Evolutionary conservation across 1,140 invertebrate genomes (phyloP).

Genomic region (Planococcus citri): DNA sequence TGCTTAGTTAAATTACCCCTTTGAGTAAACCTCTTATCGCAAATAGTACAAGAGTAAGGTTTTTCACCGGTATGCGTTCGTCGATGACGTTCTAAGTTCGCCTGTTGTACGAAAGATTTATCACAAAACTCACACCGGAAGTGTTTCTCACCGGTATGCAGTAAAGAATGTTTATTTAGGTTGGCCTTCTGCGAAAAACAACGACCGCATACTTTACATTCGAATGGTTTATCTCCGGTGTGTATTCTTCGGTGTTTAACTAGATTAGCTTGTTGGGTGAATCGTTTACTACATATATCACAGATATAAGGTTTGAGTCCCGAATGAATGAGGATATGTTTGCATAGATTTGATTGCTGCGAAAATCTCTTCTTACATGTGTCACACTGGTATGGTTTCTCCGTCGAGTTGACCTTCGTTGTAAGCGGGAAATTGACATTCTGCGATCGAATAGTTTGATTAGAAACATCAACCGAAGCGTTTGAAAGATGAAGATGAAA

Average conservation of each 20-base stretch:
- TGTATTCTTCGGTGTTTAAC: constrained; percentile 58
- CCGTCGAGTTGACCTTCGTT: constrained; percentile 46
- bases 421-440: background rate
- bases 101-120: constrained; percentile 50
- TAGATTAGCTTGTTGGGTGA: constrained; percentile 54
- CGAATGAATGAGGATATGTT: constrained; percentile 24
- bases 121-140: constrained; percentile 46
- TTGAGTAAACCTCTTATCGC: constrained; percentile 32
- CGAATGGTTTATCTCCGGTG: constrained; percentile 49
- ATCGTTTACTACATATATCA: constrained; percentile 50
- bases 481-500: too few species aligned
- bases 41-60: constrained; percentile 48
- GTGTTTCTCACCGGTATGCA: constrained; percentile 50
- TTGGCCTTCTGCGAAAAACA: constrained; percentile 43
- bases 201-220: constrained; percentile 46
- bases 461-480: too few species aligned
- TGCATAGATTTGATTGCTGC: constrained; percentile 33
- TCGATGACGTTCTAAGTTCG: constrained; percentile 47
- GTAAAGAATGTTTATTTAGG: constrained; percentile 37
- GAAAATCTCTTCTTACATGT: constrained; percentile 47
- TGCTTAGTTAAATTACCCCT: constrained; percentile 26
- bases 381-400: constrained; percentile 46
- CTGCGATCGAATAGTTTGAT: background rate
- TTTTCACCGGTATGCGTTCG: constrained; percentile 55
- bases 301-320: constrained; percentile 43